Evolutionary conservation across 2,888 invertebrate species (phyloP), one percentile per base, ranked within the genome.

Genomic region (Empis stercorea): DNA sequence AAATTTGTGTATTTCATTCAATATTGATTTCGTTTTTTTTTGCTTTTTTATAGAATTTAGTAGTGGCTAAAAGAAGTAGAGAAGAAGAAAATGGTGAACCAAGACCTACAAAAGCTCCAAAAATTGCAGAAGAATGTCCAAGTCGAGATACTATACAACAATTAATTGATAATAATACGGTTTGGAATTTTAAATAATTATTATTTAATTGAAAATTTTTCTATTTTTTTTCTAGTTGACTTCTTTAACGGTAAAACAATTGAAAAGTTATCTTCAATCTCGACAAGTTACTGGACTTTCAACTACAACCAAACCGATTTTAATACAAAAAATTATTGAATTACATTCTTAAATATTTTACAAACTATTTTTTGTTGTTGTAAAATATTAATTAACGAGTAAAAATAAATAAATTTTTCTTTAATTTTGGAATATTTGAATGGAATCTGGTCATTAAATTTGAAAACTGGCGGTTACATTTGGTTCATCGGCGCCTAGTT

Each of bases 81-180:
- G 50, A 47, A 0, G 48, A 56, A 3, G 60, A 60, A 41, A 2
- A 55, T 46, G 1, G 51, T 38, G 4, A 48, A 45, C 6, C 34
- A 43, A 15, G 44, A 17, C 50, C 49, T 1, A 30, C 58, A 2
- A 66, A 66, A 44, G 41, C 59, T 43, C 30, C 56, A 0, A 66
- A 63, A 51, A 47, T 59, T 9, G 48, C 54, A 7, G 50, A 52
- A 6, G 48, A 50, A 1, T 51, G 57, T 27, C 37, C 54, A 15
- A 53, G 51, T 11, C 54, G 49, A n/a, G 53, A 56, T 4, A 58
- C 51, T 49, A 56, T 63, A 2, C 42, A 55, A 17, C 48, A 53
- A 10, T 48, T 63, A 36, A 52, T 59, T 14, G 51, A 50, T 17
- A 55, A 56, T 4, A 46, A 59, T 2, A 47, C 47, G 0, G 40